These are phyloP conservation scores for Aradus depressus DNA, from an alignment of 2,888 invertebrate species.

Conservation along the genomic window DNA sequence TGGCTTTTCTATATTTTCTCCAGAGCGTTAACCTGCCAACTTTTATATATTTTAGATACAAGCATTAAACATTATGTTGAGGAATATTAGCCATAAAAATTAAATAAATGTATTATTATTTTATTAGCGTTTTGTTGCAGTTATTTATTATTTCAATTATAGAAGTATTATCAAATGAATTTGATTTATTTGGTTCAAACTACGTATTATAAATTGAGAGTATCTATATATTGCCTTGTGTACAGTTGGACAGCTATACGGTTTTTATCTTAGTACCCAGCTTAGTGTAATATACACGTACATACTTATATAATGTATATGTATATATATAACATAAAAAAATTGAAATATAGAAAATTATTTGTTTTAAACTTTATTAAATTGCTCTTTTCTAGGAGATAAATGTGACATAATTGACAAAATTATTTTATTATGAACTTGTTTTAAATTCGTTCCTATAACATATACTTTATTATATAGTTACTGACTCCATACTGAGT, in stretches of 20 bases:
- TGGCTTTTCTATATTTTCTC: neutral
- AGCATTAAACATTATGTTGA: neutral
- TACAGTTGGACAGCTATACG: conserved; percentile 10
- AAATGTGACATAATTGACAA: neutral
- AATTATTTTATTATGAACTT: neutral
- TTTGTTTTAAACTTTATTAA: neutral
- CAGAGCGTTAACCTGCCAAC: neutral
- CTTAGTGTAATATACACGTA: neutral
- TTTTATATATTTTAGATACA: neutral
- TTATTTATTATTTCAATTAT: neutral
- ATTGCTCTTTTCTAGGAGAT: neutral
- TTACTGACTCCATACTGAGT: conserved; percentile 1
- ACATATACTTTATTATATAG: conserved; percentile 1
- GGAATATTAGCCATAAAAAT: neutral
- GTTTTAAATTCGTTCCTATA: conserved; percentile 10
- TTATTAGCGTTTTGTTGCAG: neutral
- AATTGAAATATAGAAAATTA: neutral
- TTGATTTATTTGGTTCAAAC: neutral
- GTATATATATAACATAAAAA: neutral
- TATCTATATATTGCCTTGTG: conserved; percentile 12
- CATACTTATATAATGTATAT: neutral
- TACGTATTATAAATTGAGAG: neutral
- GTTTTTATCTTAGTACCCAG: neutral
- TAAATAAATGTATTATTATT: conserved; percentile 3
- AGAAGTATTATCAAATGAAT: neutral